Percentiles rank a stretch among this genome's conserved stretches.
phyloP scores from a whole-genome alignment of 2,113 vertebrate species.

The Sitta europaea region DNA sequence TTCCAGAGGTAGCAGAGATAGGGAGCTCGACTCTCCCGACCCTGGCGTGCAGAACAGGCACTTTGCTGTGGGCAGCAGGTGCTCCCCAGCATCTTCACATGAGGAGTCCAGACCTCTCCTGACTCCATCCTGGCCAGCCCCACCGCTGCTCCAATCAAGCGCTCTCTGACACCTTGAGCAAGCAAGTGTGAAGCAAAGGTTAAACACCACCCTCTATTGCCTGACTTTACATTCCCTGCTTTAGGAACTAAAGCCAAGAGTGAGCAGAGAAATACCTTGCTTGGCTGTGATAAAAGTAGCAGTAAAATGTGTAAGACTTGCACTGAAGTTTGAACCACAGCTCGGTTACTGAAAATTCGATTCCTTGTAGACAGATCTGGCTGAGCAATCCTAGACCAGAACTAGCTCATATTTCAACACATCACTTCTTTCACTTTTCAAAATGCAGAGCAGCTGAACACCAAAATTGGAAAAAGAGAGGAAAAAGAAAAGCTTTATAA shows the following conservation, averaged over 20 bases:
- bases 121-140: not conserved
- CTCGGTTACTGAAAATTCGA: not conserved
- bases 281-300: not conserved
- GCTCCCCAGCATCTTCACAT: fast-evolving
- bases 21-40: not conserved
- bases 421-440: not conserved
- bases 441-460: not conserved
- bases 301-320: not conserved
- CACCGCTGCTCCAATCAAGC: fast-evolving
- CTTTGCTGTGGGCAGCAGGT: not conserved
- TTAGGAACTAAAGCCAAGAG: not conserved
- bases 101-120: not conserved
- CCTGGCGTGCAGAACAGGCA: not conserved
- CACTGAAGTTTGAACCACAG: fast-evolving
- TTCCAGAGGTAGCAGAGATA: not conserved
- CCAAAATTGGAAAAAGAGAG: not conserved
- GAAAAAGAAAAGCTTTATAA: not conserved
- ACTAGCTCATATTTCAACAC: not conserved
- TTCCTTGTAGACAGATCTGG: not conserved
- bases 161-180: too few relatives aligned
- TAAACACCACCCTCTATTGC: not conserved
- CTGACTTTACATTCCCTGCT: not conserved
- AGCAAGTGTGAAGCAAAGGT: not conserved
- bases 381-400: not conserved
- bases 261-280: not conserved